phyloP scores from a whole-genome alignment of 2,797 vertebrate genomes.

The Gallirallus australis region DNA sequence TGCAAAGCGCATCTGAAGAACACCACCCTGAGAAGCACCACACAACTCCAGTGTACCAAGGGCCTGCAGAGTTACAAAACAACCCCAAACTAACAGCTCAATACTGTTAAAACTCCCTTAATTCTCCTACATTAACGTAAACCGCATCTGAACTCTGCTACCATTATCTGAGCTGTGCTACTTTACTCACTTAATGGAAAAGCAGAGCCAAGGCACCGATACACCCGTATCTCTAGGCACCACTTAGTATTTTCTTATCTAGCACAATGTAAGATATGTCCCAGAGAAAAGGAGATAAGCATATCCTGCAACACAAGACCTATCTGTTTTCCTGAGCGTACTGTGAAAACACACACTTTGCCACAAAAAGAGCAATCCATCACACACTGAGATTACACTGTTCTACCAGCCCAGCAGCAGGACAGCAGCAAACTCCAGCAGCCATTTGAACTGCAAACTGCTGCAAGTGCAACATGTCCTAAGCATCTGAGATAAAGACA shows the following conservation, averaged over 20 bases:
- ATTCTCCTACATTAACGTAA: background rate
- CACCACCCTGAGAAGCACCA: background rate
- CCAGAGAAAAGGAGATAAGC: slow-evolving; percentile 1
- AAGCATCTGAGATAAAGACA: background rate
- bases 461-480: background rate
- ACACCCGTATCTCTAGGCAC: background rate
- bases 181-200: background rate
- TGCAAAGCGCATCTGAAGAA: background rate
- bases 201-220: background rate
- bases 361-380: background rate
- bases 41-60: background rate
- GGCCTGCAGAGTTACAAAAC: background rate
- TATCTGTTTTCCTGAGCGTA: background rate
- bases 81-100: background rate
- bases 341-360: background rate
- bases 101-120: background rate
- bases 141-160: background rate
- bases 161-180: background rate
- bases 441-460: background rate
- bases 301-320: background rate
- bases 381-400: background rate
- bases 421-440: background rate
- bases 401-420: background rate
- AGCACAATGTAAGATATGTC: background rate
- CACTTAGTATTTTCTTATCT: slow-evolving; percentile 22